A percentile compares a stretch with the other conserved stretches of the same genome.
Evolutionary conservation across 2,113 vertebrate genomes (phyloP).

Genomic region (Carollia perspicillata): DNA sequence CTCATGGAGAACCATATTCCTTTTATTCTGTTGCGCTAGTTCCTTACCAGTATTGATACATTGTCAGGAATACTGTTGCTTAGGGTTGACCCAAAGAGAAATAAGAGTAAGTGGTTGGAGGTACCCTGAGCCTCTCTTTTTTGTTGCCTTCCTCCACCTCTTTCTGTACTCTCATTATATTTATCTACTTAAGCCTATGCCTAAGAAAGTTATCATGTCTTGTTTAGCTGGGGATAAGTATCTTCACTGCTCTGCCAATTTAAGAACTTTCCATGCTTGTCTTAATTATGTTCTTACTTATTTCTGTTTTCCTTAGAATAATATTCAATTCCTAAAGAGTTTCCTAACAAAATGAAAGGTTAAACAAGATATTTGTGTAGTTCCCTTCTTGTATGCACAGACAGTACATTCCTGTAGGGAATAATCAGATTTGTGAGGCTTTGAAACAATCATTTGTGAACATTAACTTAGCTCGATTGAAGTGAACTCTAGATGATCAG

Average conservation of each 20-base stretch:
- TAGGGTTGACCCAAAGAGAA: neutral
- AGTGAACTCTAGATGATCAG: constrained; percentile 35
- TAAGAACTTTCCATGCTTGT: neutral
- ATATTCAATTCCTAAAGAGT: constrained; percentile 22
- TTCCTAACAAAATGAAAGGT: constrained; percentile 42
- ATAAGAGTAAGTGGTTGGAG: neutral
- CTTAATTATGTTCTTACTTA: constrained; percentile 37
- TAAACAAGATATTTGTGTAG: neutral
- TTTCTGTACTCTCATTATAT: neutral
- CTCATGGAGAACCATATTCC: neutral
- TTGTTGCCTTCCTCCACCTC: neutral
- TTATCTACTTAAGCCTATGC: neutral
- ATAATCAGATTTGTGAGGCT: constrained; percentile 38
- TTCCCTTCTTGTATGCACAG: constrained; percentile 10
- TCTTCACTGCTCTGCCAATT: neutral
- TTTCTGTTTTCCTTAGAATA: constrained; percentile 29
- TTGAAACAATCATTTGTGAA: constrained; percentile 38
- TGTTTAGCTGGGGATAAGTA: neutral
- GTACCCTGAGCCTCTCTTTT: neutral
- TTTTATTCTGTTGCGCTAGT: neutral
- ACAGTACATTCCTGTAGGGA: neutral
- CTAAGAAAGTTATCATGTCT: neutral
- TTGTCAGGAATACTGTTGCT: neutral
- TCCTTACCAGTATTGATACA: neutral
- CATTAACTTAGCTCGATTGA: constrained; percentile 46